Conservation (phyloP, 2,113 vertebrate species). For the Petrocephalus zakoni region DNA sequence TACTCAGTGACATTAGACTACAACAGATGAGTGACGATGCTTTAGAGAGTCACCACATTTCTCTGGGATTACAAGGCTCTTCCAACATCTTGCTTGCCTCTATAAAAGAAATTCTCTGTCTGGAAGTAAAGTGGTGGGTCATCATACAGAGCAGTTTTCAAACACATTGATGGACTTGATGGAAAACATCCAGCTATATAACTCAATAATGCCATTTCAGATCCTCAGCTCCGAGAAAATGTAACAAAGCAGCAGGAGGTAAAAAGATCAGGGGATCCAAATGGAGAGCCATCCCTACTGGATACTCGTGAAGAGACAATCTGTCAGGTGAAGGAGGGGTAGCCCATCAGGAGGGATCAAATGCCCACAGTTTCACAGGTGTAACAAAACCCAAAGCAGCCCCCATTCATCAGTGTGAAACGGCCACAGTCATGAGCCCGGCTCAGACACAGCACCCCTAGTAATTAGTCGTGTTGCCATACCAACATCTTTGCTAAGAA, state of each 20-base stretch:
- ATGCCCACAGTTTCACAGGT: background rate
- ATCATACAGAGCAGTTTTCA: background rate
- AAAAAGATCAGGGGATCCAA: background rate
- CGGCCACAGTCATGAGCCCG: background rate
- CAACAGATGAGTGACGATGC: background rate
- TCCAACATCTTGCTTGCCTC: background rate
- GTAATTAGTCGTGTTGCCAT: background rate
- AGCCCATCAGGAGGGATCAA: background rate
- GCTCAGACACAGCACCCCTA: background rate
- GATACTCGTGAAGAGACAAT: background rate
- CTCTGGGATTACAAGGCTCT: background rate
- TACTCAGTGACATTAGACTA: background rate
- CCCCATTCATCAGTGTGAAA: background rate
- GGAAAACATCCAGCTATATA: constrained; percentile 2
- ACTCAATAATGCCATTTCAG: background rate
- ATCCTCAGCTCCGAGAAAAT: background rate
- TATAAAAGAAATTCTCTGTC: background rate
- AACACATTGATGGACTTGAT: background rate
- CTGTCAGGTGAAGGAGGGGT: background rate
- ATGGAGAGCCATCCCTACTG: background rate
- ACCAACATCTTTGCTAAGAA: background rate
- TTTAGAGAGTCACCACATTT: background rate
- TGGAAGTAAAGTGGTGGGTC: background rate
- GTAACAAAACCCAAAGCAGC: background rate
- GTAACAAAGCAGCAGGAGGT: background rate